Evolutionary conservation across 2,113 vertebrate genomes (phyloP), one percentile per base, ranked within the genome.

Genomic region (Lasiurus borealis): DNA sequence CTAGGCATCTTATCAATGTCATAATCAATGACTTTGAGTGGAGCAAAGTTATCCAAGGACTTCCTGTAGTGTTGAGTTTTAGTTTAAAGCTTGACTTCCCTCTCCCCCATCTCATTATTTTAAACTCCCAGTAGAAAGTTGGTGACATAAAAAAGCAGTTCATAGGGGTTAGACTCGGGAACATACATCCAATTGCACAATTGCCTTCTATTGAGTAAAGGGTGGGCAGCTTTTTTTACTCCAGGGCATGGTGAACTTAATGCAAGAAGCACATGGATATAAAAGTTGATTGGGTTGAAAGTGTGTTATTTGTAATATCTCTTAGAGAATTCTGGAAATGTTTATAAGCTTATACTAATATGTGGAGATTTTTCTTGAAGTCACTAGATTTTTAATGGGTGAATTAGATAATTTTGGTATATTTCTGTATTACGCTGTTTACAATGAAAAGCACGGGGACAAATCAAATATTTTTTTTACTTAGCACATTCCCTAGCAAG

Each of bases 381-480:
- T 36, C 18, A 69, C 66, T 73, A 82, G 46, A 21, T 64, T 77
- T 75, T 68, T 34, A 93, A 40, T 90, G 69, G 31, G 75, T 54
- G 10, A 87, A 59, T 62, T 78, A 90, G 27, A 34, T 52, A 40
- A 50, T 76, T 29, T 69, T 90, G 12, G 36, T 34, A 52, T 52
- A 8, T 75, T 8, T 64, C 11, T 71, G 16, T 16, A 82, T 59
- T 93, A 6, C 46, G 8, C 5, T 91, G 6, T 52, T 82, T 86
- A 80, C 4, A 40, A 34, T 5, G 1, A 62, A 69, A 69, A 31
- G 13, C 46, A 91, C 3, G 81, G 31, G 25, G 69, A 69, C 5
- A 54, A 62, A 87, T 40, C 10, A 13, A 29, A 34, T 94, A 87
- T 78, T 87, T 40, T n/a, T n/a, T 91, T 89, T 78, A 89, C 16